These are phyloP conservation scores for Periophthalmodon schlosseri DNA, from an alignment of 2,113 vertebrate genomes.

Conservation along the genomic window DNA sequence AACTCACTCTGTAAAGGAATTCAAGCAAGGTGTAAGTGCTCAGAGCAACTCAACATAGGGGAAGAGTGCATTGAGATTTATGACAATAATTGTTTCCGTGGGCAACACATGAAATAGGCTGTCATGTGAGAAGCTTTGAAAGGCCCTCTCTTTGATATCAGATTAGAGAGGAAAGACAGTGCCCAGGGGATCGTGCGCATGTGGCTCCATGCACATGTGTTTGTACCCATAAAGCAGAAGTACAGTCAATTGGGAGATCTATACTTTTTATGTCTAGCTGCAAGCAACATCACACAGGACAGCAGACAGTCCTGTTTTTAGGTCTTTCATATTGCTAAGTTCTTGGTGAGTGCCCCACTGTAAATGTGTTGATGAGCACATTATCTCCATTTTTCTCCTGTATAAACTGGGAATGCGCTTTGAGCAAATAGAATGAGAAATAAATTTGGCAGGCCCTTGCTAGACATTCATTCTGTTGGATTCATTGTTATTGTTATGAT, in stretches of 20 bases:
- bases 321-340: background rate
- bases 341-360: background rate
- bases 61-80: constrained; percentile 62
- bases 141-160: constrained; percentile 74
- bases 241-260: background rate
- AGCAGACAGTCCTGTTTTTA: constrained; percentile 11
- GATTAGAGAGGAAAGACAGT: constrained; percentile 70
- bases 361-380: background rate
- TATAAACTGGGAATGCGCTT: background rate
- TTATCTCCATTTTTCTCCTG: too few species aligned
- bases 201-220: constrained; percentile 22
- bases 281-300: constrained; percentile 18
- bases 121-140: constrained; percentile 70
- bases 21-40: constrained; percentile 33
- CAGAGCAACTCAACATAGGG: constrained; percentile 17
- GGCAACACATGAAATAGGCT: constrained; percentile 72
- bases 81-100: constrained; percentile 68
- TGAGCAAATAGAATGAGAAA: background rate
- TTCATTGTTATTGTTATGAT: too few species aligned
- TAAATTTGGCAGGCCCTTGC: too few species aligned
- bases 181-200: constrained; percentile 39
- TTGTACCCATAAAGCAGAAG: constrained; percentile 9
- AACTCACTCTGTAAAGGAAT: constrained; percentile 36
- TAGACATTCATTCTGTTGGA: too few species aligned
- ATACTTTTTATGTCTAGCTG: constrained; percentile 35